Evolutionary conservation across 2,888 invertebrate genomes (phyloP).

Genomic region (Ligdia adustata): DNA sequence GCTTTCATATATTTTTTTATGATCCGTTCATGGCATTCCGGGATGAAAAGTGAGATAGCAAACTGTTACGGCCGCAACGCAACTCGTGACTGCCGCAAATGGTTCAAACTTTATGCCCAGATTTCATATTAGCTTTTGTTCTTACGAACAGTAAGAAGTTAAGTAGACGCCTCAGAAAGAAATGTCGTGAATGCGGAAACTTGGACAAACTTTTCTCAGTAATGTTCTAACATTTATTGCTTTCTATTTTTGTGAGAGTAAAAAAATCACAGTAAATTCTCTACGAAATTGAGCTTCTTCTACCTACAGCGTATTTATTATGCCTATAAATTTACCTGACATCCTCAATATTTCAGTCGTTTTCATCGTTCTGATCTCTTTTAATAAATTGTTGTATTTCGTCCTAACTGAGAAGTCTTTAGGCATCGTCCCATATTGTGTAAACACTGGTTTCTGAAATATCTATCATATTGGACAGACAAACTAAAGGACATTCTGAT

Average conservation of each 20-base stretch:
- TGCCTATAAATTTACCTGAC: constrained; percentile 80
- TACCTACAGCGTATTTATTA: constrained; percentile 73
- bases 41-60: constrained; percentile 44
- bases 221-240: constrained; percentile 45
- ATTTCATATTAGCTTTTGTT: constrained; percentile 31
- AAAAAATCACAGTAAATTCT: constrained; percentile 75
- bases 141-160: constrained; percentile 25
- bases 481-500: no score
- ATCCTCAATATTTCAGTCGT: constrained; percentile 78
- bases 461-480: no score
- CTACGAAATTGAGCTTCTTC: constrained; percentile 68
- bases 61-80: constrained; percentile 27
- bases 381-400: constrained; percentile 66
- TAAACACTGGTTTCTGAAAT: constrained; percentile 1
- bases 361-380: constrained; percentile 74
- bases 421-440: constrained; percentile 13
- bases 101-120: constrained; percentile 26
- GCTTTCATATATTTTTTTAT: constrained; percentile 65
- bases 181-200: constrained; percentile 32
- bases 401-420: constrained; percentile 48
- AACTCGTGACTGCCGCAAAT: constrained; percentile 26
- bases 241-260: constrained; percentile 53
- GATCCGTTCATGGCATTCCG: constrained; percentile 48
- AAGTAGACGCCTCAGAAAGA: constrained; percentile 21
- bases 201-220: constrained; percentile 42